Evolutionary conservation across 2,113 vertebrate species (phyloP).

Genomic region (Trogon surrucura): DNA sequence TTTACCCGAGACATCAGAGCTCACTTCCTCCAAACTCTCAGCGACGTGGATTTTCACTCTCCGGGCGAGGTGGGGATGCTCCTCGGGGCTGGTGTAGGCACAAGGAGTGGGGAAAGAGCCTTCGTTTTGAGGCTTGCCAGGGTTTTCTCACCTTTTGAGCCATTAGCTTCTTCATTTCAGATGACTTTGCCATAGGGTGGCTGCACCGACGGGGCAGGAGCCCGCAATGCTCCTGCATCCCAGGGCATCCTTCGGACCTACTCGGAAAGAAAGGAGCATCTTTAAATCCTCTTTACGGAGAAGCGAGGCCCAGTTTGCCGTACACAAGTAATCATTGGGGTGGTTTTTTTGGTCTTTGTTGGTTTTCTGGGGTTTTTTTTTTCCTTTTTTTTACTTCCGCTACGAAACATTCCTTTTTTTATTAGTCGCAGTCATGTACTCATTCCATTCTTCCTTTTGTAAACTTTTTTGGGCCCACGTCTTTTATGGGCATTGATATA

Average conservation of each 20-base stretch:
- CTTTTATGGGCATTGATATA: conserved; percentile 81
- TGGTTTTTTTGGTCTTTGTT: neutral
- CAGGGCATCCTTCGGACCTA: neutral
- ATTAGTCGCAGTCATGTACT: conserved; percentile 66
- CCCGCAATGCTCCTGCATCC: neutral
- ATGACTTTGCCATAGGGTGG: neutral
- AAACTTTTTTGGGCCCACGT: conserved; percentile 76
- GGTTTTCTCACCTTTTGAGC: conserved; percentile 24
- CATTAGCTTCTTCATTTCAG: conserved; percentile 26
- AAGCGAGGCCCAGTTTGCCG: conserved; percentile 38
- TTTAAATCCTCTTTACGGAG: neutral
- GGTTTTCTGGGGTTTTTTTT: neutral
- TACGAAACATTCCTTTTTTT: conserved; percentile 79
- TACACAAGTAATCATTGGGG: neutral
- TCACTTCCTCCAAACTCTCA: neutral
- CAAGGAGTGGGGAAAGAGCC: neutral
- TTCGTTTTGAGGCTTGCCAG: neutral
- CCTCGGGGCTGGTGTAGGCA: rapidly evolving
- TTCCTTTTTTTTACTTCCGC: neutral
- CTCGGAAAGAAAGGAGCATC: conserved; percentile 42
- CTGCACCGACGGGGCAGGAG: rapidly evolving
- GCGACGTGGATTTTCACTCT: rapidly evolving
- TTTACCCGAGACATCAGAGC: neutral
- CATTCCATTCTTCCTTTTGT: conserved; percentile 83
- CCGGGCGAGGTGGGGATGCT: neutral